phyloP scores from a whole-genome alignment of 2,888 invertebrate species.

The Pammene fasciana region DNA sequence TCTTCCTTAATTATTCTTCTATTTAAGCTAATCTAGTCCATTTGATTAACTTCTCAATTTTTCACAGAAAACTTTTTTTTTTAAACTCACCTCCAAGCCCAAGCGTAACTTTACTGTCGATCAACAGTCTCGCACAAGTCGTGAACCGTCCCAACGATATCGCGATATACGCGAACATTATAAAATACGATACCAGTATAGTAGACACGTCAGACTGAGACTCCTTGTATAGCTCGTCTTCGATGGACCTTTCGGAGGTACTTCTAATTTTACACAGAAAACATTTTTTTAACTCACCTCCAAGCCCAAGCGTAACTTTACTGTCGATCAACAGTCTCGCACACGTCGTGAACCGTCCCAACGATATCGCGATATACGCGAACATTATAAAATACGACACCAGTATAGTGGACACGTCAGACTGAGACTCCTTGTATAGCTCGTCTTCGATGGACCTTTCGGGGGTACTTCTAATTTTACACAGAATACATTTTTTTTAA shows the following conservation, averaged over 20 bases:
- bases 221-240: slow-evolving; percentile 96
- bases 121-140: slow-evolving; percentile 88
- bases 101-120: slow-evolving; percentile 97
- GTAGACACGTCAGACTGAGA: slow-evolving; percentile 96
- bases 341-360: slow-evolving; percentile 93
- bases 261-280: too few relatives aligned
- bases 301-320: slow-evolving; percentile 97
- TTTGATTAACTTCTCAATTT: too few relatives aligned
- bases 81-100: slow-evolving; percentile 98
- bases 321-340: slow-evolving; percentile 93
- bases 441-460: slow-evolving; percentile 92
- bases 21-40: too few relatives aligned
- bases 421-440: slow-evolving; percentile 93
- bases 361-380: slow-evolving; percentile 95
- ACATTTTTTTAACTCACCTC: slow-evolving; percentile 80
- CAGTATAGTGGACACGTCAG: slow-evolving; percentile 95
- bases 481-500: too few relatives aligned
- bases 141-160: slow-evolving; percentile 95
- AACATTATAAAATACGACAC: slow-evolving; percentile 99
- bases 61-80: too few relatives aligned
- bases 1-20: too few relatives aligned
- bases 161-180: slow-evolving; percentile 99
- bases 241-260: slow-evolving; percentile 96
- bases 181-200: slow-evolving; percentile 96
- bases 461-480: too few relatives aligned